Conservation (phyloP, 2,888 invertebrate species). For the Chrysopilus asiliformis region DNA sequence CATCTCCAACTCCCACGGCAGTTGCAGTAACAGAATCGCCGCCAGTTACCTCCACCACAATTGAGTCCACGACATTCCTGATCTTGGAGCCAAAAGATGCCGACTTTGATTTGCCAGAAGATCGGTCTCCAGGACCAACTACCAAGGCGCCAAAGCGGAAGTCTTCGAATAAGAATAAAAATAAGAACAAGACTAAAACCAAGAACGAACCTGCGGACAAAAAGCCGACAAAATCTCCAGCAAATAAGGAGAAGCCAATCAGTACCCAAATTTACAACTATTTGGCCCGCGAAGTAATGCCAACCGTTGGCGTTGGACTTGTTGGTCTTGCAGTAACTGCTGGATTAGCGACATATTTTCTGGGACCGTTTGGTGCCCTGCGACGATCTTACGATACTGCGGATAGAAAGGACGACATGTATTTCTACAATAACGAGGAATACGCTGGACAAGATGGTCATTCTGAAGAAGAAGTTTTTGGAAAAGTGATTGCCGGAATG, state of each 20-base stretch:
- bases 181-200: slow-evolving; percentile 12
- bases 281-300: slow-evolving; percentile 66
- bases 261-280: slow-evolving; percentile 65
- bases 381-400: slow-evolving; percentile 49
- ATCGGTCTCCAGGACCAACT: slow-evolving; percentile 15
- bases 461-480: slow-evolving; percentile 63
- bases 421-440: slow-evolving; percentile 54
- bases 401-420: slow-evolving; percentile 48
- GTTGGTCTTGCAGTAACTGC: slow-evolving; percentile 60
- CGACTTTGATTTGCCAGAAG: slow-evolving; percentile 19
- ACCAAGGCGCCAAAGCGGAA: slow-evolving; percentile 18
- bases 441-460: slow-evolving; percentile 53
- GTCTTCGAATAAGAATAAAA: slow-evolving; percentile 13
- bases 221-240: slow-evolving; percentile 11
- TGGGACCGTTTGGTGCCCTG: slow-evolving; percentile 58
- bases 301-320: slow-evolving; percentile 63
- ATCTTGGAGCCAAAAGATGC: slow-evolving; percentile 20
- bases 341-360: slow-evolving; percentile 55
- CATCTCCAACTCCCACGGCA: slow-evolving; percentile 5
- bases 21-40: slow-evolving; percentile 15
- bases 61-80: slow-evolving; percentile 16
- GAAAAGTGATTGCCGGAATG: slow-evolving; percentile 61
- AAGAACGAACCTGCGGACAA: slow-evolving; percentile 13
- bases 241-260: slow-evolving; percentile 40
- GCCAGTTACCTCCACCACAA: slow-evolving; percentile 5